phyloP scores from a whole-genome alignment of 1,140 invertebrate genomes.

The Drosophila arawakana region DNA sequence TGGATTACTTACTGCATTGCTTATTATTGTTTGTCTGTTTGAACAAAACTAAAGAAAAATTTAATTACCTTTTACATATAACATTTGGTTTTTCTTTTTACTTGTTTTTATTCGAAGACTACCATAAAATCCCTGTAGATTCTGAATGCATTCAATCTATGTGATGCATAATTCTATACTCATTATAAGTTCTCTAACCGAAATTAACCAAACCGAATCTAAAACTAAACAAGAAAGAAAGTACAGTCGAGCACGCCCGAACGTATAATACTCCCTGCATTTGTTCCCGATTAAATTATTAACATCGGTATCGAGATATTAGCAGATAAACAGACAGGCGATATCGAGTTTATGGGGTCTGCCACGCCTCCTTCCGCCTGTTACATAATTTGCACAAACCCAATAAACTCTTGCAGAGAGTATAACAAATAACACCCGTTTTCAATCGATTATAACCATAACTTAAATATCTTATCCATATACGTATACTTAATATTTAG shows the following conservation, averaged over 20 bases:
- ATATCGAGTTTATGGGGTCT: too few species aligned
- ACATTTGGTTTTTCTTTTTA: slow-evolving; percentile 50
- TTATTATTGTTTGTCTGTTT: slow-evolving; percentile 59
- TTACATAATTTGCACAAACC: too few species aligned
- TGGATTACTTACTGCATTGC: slow-evolving; percentile 67
- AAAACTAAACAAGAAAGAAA: slow-evolving; percentile 20
- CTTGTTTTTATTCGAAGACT: slow-evolving; percentile 57
- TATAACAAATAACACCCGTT: slow-evolving; percentile 32
- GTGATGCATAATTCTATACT: slow-evolving; percentile 25
- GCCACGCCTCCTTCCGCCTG: too few species aligned
- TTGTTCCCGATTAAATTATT: too few species aligned
- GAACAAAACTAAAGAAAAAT: slow-evolving; percentile 67
- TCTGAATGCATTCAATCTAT: slow-evolving; percentile 52
- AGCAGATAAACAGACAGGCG: too few species aligned
- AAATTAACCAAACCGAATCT: background rate
- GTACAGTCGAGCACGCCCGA: too few species aligned
- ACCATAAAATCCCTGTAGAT: slow-evolving; percentile 84
- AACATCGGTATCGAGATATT: too few species aligned
- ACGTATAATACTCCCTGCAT: too few species aligned
- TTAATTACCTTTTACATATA: slow-evolving; percentile 62
- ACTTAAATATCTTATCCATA: background rate
- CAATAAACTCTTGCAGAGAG: too few species aligned
- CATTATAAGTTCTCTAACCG: slow-evolving; percentile 21
- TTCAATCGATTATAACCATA: slow-evolving; percentile 17
- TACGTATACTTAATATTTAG: slow-evolving; percentile 15